These are phyloP conservation scores for Drosophila nikananu DNA, from an alignment of 1,140 invertebrate species.

Conservation along the genomic window DNA sequence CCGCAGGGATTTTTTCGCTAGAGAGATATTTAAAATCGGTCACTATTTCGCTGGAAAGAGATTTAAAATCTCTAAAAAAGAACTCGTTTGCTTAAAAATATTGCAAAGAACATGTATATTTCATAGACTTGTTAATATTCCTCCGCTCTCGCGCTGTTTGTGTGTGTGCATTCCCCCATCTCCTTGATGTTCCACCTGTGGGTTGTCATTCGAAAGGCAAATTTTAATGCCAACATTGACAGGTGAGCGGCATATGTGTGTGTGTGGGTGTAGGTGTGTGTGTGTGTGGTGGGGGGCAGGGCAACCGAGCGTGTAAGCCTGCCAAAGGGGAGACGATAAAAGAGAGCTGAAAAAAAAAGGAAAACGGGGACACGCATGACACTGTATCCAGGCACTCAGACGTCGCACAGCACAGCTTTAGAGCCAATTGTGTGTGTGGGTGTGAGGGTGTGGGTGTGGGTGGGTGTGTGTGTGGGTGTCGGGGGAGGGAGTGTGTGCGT, in stretches of 20 bases:
- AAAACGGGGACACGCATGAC: conserved; percentile 34
- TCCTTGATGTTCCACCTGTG: conserved; percentile 34
- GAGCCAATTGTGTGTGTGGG: conserved; percentile 60
- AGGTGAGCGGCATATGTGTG: conserved; percentile 56
- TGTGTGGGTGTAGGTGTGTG: conserved; percentile 28
- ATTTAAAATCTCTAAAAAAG: background rate
- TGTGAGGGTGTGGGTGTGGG: background rate
- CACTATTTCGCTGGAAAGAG: background rate
- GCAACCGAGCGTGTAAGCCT: conserved; percentile 75
- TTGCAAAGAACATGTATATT: background rate
- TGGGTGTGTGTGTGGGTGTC: conserved; percentile 3
- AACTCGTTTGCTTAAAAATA: background rate
- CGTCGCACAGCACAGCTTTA: conserved; percentile 59
- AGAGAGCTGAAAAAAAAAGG: background rate
- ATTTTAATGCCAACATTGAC: conserved; percentile 82
- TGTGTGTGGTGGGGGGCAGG: conserved; percentile 17
- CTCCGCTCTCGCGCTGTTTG: background rate
- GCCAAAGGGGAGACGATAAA: conserved; percentile 15
- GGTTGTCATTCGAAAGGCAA: conserved; percentile 74
- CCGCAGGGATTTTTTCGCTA: background rate
- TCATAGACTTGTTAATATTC: background rate
- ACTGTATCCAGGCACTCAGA: conserved; percentile 77
- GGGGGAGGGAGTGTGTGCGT: conserved; percentile 19
- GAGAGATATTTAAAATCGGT: background rate
- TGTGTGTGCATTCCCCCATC: conserved; percentile 3